Conservation (phyloP, 2,113 vertebrate genomes). For the Limnothrissa miodon region DNA sequence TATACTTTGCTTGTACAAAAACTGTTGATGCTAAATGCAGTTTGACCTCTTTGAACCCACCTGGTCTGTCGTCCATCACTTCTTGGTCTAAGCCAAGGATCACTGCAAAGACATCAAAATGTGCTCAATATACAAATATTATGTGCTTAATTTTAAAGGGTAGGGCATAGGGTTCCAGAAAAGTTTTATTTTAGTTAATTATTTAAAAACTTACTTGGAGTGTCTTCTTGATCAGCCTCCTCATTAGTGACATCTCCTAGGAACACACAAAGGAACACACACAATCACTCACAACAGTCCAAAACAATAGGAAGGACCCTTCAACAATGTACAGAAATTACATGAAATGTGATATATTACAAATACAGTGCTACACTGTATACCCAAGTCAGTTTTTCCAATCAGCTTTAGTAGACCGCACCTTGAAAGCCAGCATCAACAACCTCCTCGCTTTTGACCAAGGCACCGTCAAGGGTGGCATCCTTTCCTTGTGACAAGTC, state of each 20-base stretch:
- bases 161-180: too few species aligned
- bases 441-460: not conserved
- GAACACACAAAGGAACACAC: not conserved
- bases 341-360: too few species aligned
- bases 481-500: not conserved
- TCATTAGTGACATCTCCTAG: not conserved
- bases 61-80: too few species aligned
- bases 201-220: not conserved
- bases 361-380: not conserved
- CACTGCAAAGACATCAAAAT: too few species aligned
- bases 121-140: too few species aligned
- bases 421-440: not conserved
- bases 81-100: too few species aligned
- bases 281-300: not conserved
- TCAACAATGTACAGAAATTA: too few species aligned
- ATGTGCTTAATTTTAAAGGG: too few species aligned
- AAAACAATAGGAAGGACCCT: not conserved
- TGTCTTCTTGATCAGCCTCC: not conserved
- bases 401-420: not conserved
- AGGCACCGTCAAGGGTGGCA: not conserved
- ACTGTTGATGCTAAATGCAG: too few species aligned
- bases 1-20: too few species aligned
- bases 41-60: too few species aligned
- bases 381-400: not conserved
- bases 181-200: too few species aligned